Conservation (phyloP, 2,113 vertebrate genomes). For the western clawed frog (Xenopus tropicalis) region DNA sequence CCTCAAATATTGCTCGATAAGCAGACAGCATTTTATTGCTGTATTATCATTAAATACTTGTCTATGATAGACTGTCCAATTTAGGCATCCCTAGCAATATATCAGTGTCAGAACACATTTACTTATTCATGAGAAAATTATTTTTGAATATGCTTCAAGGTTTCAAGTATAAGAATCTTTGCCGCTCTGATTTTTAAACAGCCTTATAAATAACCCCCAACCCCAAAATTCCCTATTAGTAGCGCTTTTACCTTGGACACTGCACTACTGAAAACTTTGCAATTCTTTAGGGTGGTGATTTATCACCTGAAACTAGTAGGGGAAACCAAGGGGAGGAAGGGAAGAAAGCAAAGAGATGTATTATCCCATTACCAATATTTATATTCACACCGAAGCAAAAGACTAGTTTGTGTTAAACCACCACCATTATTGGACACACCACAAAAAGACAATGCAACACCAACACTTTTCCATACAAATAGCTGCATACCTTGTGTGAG, state of each 20-base stretch:
- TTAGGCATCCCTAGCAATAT: not conserved
- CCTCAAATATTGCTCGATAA: not conserved
- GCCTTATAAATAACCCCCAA: too few relatives aligned
- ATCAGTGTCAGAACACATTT: not conserved
- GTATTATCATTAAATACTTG: not conserved
- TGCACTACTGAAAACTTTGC: not conserved
- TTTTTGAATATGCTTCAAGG: not conserved
- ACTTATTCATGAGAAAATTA: not conserved
- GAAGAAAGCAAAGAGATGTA: not conserved
- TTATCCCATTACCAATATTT: not conserved
- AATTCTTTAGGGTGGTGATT: not conserved
- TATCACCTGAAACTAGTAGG: not conserved
- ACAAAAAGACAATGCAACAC: not conserved
- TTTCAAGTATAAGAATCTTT: not conserved
- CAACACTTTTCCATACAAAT: constrained; percentile 10
- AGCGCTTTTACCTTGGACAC: not conserved
- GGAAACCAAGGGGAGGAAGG: not conserved
- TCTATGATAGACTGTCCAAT: not conserved
- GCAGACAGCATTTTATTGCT: not conserved
- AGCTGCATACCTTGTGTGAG: constrained; percentile 79
- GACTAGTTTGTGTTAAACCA: not conserved
- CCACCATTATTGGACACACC: constrained; percentile 18
- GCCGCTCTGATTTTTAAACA: not conserved
- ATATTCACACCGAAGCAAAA: not conserved
- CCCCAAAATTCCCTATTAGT: too few relatives aligned